Evolutionary conservation across 2,113 vertebrate species (phyloP).

Genomic region (Gallinago jamesoni): DNA sequence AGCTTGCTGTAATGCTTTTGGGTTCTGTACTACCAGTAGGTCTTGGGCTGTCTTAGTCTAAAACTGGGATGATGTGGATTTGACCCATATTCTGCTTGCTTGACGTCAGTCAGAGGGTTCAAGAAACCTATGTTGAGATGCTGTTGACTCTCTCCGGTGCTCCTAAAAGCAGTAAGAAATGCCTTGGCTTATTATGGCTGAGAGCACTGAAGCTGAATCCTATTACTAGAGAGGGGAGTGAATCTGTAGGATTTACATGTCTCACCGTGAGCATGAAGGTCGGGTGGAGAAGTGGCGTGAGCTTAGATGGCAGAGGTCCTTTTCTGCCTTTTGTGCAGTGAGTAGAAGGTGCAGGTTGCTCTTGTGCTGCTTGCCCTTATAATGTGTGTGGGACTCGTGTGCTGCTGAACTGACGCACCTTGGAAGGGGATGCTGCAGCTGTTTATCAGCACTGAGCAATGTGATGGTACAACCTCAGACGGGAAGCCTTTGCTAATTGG

Average conservation of each 20-base stretch:
- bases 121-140: not conserved
- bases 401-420: not conserved
- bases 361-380: accelerated
- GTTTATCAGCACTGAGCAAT: not conserved
- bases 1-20: not conserved
- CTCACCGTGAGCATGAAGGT: not conserved
- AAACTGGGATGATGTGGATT: not conserved
- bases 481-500: not conserved
- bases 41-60: not conserved
- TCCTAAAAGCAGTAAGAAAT: not conserved
- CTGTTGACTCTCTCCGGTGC: not conserved
- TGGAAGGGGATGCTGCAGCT: accelerated
- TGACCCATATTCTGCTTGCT: not conserved
- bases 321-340: not conserved
- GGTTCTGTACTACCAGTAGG: not conserved
- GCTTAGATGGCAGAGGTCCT: not conserved
- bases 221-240: accelerated
- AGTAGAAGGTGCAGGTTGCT: not conserved
- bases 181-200: not conserved
- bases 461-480: not conserved
- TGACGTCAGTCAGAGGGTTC: not conserved
- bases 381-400: accelerated
- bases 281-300: accelerated
- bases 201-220: not conserved
- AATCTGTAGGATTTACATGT: not conserved